Base-by-base conservation (phyloP, 2,113 vertebrate species). In the Hippocampus barbouri region DNA sequence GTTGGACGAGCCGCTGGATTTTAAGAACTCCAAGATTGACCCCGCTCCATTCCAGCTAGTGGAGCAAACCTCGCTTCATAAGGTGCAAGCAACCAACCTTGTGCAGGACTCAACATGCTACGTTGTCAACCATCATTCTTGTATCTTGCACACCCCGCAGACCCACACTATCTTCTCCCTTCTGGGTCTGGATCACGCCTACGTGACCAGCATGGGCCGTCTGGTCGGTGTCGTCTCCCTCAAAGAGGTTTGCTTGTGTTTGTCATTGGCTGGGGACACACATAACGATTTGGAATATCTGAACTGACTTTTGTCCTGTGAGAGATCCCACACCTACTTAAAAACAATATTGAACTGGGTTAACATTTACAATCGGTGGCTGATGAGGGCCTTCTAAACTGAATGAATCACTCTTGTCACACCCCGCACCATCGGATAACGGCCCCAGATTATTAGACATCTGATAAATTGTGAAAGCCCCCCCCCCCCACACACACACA, bases 151-250 rank as follows among this genome's bases (percentile, higher is more conserved):
- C 82, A 16, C 49, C 66, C 71, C 63, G 2, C 89, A 99, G 97
- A 98, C 97, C 54, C 97, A 99, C 90, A 98, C 96, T 43, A 94
- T 99, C 86, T 99, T 99, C 91, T 99, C 97, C 0, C 91, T 99
- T 63, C 91, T 99, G 91, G 97, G 97, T 23, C 91, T 99, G 90
- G 96, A 98, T 89, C 97, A 98, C 0, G 96, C 97, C 0, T 99
- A 97, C 0, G 97, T 99, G 83, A 99, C 97, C 87, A 98, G 97
- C 83, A 98, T 97, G 0, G 97, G 97, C 63, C 92, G 96, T 23
- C 92, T 99, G 67, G 95, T 98, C 27, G 97, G 97, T 76, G 95
- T 98, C 61, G 97, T 99, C 60, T 95, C 97, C 20, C 91, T 98
- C 59, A 98, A 95, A 88, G 97, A 99, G 95, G 97, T 98, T 77